These are phyloP conservation scores for Cheilosia urbana DNA, from an alignment of 2,888 invertebrate genomes.

Conservation along the genomic window DNA sequence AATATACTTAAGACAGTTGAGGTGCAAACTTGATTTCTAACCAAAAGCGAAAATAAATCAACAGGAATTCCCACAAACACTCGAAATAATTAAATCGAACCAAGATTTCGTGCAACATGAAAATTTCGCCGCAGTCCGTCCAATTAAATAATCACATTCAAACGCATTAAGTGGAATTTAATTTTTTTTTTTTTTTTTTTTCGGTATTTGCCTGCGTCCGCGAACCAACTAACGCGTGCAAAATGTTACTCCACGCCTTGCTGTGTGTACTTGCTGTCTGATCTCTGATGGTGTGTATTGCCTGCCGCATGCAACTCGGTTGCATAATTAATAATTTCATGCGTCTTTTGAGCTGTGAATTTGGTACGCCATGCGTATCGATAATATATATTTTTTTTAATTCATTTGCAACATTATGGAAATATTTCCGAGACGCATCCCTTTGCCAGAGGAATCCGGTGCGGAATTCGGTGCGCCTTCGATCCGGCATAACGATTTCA, in stretches of 20 bases:
- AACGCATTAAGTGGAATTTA: constrained; percentile 52
- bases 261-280: not conserved
- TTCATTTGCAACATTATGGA: constrained; percentile 40
- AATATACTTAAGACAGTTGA: constrained; percentile 30
- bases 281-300: constrained; percentile 20
- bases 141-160: constrained; percentile 69
- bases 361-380: constrained; percentile 23
- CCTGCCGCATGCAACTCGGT: constrained; percentile 65
- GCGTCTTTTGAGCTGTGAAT: constrained; percentile 23
- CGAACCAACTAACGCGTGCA: constrained; percentile 61
- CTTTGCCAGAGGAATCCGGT: not conserved
- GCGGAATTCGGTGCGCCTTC: not conserved
- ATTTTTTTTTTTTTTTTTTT: constrained; percentile 36
- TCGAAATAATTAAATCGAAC: constrained; percentile 40
- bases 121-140: constrained; percentile 48
- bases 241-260: constrained; percentile 68
- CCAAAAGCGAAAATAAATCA: constrained; percentile 5
- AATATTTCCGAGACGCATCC: constrained; percentile 10
- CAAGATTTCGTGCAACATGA: constrained; percentile 46
- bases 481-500: not conserved
- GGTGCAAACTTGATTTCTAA: constrained; percentile 23
- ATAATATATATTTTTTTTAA: not conserved
- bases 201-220: constrained; percentile 39
- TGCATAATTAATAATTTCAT: constrained; percentile 57
- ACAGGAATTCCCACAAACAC: constrained; percentile 5